Percentiles rank a stretch among this genome's conserved stretches.
Conservation (phyloP, 2,797 vertebrate species). For the Channa striata region DNA sequence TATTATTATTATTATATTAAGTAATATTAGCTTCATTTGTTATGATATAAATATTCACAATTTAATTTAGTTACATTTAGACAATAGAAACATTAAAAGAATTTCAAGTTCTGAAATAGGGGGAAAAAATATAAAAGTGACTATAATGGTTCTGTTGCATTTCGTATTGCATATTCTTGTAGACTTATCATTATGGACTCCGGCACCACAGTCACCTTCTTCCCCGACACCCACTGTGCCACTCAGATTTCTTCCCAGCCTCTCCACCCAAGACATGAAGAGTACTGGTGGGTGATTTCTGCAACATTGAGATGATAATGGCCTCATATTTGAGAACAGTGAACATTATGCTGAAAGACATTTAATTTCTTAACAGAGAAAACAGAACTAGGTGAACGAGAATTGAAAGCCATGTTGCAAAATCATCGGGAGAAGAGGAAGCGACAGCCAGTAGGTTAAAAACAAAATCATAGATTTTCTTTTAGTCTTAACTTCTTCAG, state of each 20-base stretch:
- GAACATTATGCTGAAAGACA: neutral
- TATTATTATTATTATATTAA: neutral
- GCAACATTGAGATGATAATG: neutral
- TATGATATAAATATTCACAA: neutral
- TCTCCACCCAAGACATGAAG: slow-evolving; percentile 96
- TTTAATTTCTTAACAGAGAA: slow-evolving; percentile 85
- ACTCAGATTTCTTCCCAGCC: slow-evolving; percentile 91
- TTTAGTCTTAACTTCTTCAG: neutral
- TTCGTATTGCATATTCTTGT: slow-evolving; percentile 24
- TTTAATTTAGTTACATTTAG: neutral
- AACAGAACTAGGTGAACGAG: slow-evolving; percentile 90
- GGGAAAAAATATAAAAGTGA: neutral
- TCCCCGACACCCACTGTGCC: slow-evolving; percentile 88
- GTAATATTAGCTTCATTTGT: neutral
- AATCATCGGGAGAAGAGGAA: slow-evolving; percentile 96
- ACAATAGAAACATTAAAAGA: neutral
- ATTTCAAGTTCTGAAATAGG: neutral
- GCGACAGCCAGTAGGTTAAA: slow-evolving; percentile 89
- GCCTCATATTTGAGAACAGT: neutral
- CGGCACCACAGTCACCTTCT: slow-evolving; percentile 84
- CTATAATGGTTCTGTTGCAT: neutral
- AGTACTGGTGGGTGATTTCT: slow-evolving; percentile 86
- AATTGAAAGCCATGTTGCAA: slow-evolving; percentile 92
- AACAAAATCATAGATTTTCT: neutral
- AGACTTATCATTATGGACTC: slow-evolving; percentile 82